phyloP scores from a whole-genome alignment of 2,888 invertebrate genomes.

The Graphium colonna region DNA sequence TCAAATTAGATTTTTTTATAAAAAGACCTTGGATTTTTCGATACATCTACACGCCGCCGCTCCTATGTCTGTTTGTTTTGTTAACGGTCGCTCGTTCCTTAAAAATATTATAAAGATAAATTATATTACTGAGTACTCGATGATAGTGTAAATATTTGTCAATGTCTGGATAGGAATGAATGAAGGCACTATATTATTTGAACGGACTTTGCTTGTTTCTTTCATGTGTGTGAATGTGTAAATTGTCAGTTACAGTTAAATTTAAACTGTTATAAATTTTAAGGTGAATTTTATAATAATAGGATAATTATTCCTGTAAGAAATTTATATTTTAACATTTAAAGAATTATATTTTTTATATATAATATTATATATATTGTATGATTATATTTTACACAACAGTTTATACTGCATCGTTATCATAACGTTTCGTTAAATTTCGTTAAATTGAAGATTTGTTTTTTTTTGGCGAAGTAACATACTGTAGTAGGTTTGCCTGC shows the following conservation, averaged over 20 bases:
- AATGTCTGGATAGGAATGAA: slow-evolving; percentile 11
- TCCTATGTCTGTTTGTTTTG: slow-evolving; percentile 55
- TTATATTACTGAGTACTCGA: slow-evolving; percentile 46
- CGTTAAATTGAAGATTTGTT: too few relatives aligned
- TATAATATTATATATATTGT: too few relatives aligned
- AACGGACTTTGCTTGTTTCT: background rate
- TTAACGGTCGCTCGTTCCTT: slow-evolving; percentile 57
- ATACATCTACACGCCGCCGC: slow-evolving; percentile 33
- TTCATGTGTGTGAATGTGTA: background rate
- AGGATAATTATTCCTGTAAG: too few relatives aligned
- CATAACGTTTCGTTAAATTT: too few relatives aligned
- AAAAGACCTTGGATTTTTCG: slow-evolving; percentile 25
- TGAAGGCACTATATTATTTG: slow-evolving; percentile 8
- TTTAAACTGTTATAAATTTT: background rate
- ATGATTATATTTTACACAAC: too few relatives aligned
- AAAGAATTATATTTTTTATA: too few relatives aligned
- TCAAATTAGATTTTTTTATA: slow-evolving; percentile 37
- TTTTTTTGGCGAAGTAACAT: too few relatives aligned
- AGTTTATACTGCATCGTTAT: too few relatives aligned
- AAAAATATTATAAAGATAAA: slow-evolving; percentile 56
- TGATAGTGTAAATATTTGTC: slow-evolving; percentile 54
- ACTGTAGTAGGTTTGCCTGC: too few relatives aligned
- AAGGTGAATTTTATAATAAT: background rate
- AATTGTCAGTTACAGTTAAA: too few relatives aligned
- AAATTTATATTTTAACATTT: too few relatives aligned